These are phyloP conservation scores for Eumaeus atala DNA, from an alignment of 1,140 invertebrate species.

Conservation along the genomic window DNA sequence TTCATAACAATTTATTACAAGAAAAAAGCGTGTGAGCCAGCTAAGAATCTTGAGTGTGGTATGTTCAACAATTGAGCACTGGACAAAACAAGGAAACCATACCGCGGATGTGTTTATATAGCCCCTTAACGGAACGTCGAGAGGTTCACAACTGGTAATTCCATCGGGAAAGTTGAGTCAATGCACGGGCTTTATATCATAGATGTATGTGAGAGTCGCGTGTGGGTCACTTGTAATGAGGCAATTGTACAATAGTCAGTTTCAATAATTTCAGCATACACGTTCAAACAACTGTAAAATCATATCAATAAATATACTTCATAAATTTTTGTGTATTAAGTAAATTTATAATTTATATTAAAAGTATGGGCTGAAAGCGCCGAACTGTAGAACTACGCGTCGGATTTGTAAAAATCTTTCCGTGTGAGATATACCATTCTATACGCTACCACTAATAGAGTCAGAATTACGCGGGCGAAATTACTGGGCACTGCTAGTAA, in stretches of 20 bases:
- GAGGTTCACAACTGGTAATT: constrained; percentile 20
- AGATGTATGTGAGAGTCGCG: constrained; percentile 26
- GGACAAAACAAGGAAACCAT: constrained; percentile 11
- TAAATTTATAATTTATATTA: too few species aligned
- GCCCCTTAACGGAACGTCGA: constrained; percentile 6
- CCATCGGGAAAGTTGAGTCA: constrained; percentile 23
- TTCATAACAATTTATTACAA: neutral
- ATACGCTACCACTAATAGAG: too few species aligned
- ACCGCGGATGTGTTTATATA: neutral
- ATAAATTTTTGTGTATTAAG: too few species aligned
- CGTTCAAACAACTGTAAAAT: too few species aligned
- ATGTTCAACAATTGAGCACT: neutral
- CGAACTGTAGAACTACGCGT: too few species aligned
- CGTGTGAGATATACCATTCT: too few species aligned
- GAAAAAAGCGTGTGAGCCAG: constrained; percentile 4
- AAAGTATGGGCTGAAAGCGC: too few species aligned
- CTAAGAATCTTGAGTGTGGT: constrained; percentile 5
- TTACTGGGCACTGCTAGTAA: too few species aligned
- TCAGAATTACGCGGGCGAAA: too few species aligned
- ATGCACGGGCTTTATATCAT: constrained; percentile 24
- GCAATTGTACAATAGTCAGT: neutral
- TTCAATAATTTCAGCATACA: too few species aligned
- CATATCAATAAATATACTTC: too few species aligned
- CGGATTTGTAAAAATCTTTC: too few species aligned
- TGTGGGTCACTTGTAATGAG: constrained; percentile 16